phyloP scores from a whole-genome alignment of 1,140 invertebrate genomes.

The Thaumetopoea pityocampa region DNA sequence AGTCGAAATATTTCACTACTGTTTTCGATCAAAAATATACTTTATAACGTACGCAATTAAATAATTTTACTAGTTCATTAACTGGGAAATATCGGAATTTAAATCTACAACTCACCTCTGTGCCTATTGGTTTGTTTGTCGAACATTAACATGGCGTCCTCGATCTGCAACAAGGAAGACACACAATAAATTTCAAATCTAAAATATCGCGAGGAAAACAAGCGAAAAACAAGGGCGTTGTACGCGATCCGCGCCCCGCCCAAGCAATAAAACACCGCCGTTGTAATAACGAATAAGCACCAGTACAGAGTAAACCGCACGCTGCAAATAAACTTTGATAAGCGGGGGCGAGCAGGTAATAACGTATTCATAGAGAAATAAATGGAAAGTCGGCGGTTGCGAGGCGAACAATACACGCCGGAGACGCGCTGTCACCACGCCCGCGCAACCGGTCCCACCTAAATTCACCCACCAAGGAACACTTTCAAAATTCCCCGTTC shows the following conservation, averaged over 20 bases:
- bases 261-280: constrained; percentile 70
- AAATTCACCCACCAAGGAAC: constrained; percentile 53
- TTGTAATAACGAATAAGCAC: constrained; percentile 75
- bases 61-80: too few species aligned
- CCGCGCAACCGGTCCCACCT: constrained; percentile 28
- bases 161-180: constrained; percentile 91
- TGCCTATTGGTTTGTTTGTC: constrained; percentile 99
- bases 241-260: constrained; percentile 66
- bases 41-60: too few species aligned
- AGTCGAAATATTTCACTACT: too few species aligned
- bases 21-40: too few species aligned
- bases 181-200: constrained; percentile 57
- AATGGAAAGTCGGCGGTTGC: constrained; percentile 74
- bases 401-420: constrained; percentile 65
- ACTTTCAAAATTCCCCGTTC: constrained; percentile 58
- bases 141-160: constrained; percentile 99
- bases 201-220: constrained; percentile 57
- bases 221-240: constrained; percentile 65
- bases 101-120: constrained; percentile 96
- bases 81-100: too few species aligned
- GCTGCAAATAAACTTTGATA: constrained; percentile 76
- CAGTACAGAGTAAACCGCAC: constrained; percentile 73
- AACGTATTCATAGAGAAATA: constrained; percentile 76
- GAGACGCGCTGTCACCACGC: constrained; percentile 65
- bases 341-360: constrained; percentile 74